Evolutionary conservation across 2,888 invertebrate genomes (phyloP), one percentile per base, ranked within the genome.

Genomic region (Asteroscopus sphinx): DNA sequence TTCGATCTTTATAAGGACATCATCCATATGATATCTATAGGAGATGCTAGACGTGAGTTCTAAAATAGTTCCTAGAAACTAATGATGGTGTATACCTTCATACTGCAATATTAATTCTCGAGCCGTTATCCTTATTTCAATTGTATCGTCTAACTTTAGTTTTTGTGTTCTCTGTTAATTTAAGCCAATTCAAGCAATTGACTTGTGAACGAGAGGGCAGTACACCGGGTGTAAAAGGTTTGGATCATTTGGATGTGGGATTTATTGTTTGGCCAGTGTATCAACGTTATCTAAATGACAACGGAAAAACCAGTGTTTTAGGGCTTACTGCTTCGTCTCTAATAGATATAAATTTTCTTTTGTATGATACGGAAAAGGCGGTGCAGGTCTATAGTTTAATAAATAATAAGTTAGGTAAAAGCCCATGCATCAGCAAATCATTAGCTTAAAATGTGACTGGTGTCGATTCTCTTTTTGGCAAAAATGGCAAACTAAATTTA

Each of bases 161-260:
- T 68, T 79, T 79, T 78, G 72, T 81, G 81, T 79, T 70, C 78
- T 71, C 80, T 77, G 82, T 83, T 88, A 88, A 92, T 89, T 92
- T 77, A 83, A 87, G 74, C 79, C 89, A 92, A 92, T 93, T 93
- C 81, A 89, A 83, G 78, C 91, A 93, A 92, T 93, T 93, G 91
- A 88, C 82, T 76, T 73, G 72, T 73, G 45, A 65, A 59, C 56
- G 46, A 55, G 72, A 68, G 76, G 77, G 67, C 79, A 74, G 28
- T 71, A 64, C 61, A 53, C 66, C 30, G 58, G 44, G 53, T 25
- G 41, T 39, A 57, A 49, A 57, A 61, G 74, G 70, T 73, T 72
- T 68, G 54, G 65, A 49, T 67, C 64, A 72, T 73, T 72, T 68
- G 54, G 65, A 49, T 67, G 66, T 60, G 45, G 59, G 73, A 66